Percentiles rank a stretch among this genome's conserved stretches.
Conservation (phyloP, 2,888 invertebrate species). For the Nasonia oneida region DNA sequence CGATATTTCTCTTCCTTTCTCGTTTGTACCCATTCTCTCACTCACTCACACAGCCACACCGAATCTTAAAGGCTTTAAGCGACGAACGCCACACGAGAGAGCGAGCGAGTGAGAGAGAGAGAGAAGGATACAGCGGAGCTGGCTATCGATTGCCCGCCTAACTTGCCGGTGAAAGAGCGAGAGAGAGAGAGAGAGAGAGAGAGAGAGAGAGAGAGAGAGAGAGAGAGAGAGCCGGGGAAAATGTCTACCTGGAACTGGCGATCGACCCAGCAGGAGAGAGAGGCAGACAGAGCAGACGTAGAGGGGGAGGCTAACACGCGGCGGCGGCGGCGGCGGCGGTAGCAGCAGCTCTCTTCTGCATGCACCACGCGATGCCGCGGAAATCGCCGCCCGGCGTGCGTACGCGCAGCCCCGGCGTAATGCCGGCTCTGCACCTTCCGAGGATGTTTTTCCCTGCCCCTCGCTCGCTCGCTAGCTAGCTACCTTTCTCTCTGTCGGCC, state of each 20-base stretch:
- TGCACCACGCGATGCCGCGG: conserved; percentile 20
- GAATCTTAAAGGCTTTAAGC: conserved; percentile 57
- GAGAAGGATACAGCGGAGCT: conserved; percentile 4
- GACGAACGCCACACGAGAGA: conserved; percentile 14
- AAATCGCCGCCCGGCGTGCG: conserved; percentile 16
- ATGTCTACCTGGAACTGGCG: conserved; percentile 67
- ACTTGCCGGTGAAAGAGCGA: conserved; percentile 33
- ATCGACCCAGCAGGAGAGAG: conserved; percentile 61
- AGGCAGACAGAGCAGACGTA: not conserved
- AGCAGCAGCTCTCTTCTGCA: conserved; percentile 1
- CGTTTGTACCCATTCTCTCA: conserved; percentile 30
- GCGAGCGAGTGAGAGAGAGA: not conserved
- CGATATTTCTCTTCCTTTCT: conserved; percentile 45
- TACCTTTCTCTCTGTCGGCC: not conserved
- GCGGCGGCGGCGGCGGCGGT: not conserved
- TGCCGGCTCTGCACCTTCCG: not conserved
- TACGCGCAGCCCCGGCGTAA: conserved; percentile 7
- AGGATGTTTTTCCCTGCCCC: not conserved
- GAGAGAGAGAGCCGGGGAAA: conserved; percentile 62
- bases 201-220: conserved; percentile 23
- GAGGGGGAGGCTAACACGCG: not conserved
- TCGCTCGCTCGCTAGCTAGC: not conserved
- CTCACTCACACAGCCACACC: not conserved
- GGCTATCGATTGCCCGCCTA: conserved; percentile 55
- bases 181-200: conserved; percentile 40